These are phyloP conservation scores for Sarcophilus harrisii DNA, from an alignment of 2,797 vertebrate species.

Conservation along the genomic window DNA sequence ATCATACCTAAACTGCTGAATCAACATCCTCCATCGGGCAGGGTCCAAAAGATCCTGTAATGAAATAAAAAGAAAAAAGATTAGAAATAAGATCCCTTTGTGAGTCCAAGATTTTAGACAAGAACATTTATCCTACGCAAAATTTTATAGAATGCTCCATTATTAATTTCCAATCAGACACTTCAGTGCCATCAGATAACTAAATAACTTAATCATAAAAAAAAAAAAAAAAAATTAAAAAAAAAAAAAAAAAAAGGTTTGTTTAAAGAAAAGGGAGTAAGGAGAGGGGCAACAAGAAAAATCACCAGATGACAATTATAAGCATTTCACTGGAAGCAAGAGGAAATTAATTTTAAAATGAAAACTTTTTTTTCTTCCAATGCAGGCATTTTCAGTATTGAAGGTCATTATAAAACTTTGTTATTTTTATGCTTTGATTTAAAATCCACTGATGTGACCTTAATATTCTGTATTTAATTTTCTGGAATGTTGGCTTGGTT, in stretches of 20 bases:
- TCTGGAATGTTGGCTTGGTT: neutral
- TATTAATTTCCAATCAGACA: neutral
- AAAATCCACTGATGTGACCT: constrained; percentile 7
- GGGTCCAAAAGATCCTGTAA: constrained; percentile 98
- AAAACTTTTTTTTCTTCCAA: neutral
- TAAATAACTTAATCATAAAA: neutral
- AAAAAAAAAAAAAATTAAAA: no score
- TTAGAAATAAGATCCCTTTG: neutral
- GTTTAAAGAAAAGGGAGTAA: neutral
- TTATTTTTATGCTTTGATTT: constrained; percentile 12
- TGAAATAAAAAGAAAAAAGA: constrained; percentile 16
- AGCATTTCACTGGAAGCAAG: neutral
- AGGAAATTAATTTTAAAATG: constrained; percentile 7
- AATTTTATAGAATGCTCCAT: neutral
- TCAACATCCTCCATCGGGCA: constrained; percentile 98
- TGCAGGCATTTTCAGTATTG: neutral
- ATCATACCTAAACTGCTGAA: constrained; percentile 99
- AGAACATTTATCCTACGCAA: neutral
- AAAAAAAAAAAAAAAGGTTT: neutral
- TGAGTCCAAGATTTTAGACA: neutral
- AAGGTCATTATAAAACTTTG: neutral
- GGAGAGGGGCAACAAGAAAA: neutral
- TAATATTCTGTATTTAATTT: constrained; percentile 24
- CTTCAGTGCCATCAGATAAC: neutral
- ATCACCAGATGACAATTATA: neutral